Percentiles rank a stretch among this genome's conserved stretches.
phyloP scores from a whole-genome alignment of 2,113 vertebrate species.

The Gambusia holbrooki region DNA sequence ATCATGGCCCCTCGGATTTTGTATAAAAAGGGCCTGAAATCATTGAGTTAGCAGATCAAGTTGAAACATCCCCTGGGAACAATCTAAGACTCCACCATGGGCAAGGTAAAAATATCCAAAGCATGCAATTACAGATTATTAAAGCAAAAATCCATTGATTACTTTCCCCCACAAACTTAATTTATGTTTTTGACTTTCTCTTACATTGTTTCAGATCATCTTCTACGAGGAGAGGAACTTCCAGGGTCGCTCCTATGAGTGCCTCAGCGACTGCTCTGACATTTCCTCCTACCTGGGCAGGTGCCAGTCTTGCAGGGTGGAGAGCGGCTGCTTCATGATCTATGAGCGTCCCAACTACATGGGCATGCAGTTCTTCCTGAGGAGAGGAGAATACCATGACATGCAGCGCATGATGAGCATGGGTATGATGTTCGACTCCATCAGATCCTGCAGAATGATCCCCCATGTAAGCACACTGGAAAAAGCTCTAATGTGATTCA shows the following conservation, averaged over 20 bases:
- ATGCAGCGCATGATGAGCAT: constrained; percentile 77
- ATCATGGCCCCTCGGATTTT: constrained; percentile 52
- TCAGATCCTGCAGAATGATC: constrained; percentile 80
- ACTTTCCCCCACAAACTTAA: not conserved
- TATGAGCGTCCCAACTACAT: constrained; percentile 75
- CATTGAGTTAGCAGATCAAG: constrained; percentile 68
- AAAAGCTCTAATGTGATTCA: not conserved
- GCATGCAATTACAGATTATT: not conserved
- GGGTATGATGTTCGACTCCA: constrained; percentile 75
- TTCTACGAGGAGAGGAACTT: constrained; percentile 82
- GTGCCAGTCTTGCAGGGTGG: constrained; percentile 72
- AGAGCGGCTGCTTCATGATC: constrained; percentile 75
- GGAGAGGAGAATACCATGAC: constrained; percentile 78
- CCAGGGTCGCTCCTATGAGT: constrained; percentile 81
- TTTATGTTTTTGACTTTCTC: not conserved
- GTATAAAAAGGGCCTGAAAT: constrained; percentile 74
- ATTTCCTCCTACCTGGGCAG: constrained; percentile 70
- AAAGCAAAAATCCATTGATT: not conserved
- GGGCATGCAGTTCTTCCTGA: constrained; percentile 77
- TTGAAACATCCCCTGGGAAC: constrained; percentile 66
- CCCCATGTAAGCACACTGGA: constrained; percentile 59
- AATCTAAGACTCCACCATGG: constrained; percentile 73
- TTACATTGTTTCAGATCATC: constrained; percentile 54
- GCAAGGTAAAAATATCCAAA: constrained; percentile 72
- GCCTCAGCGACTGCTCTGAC: constrained; percentile 77